Conservation (phyloP, 2,797 vertebrate genomes). For the Acridotheres tristis region DNA sequence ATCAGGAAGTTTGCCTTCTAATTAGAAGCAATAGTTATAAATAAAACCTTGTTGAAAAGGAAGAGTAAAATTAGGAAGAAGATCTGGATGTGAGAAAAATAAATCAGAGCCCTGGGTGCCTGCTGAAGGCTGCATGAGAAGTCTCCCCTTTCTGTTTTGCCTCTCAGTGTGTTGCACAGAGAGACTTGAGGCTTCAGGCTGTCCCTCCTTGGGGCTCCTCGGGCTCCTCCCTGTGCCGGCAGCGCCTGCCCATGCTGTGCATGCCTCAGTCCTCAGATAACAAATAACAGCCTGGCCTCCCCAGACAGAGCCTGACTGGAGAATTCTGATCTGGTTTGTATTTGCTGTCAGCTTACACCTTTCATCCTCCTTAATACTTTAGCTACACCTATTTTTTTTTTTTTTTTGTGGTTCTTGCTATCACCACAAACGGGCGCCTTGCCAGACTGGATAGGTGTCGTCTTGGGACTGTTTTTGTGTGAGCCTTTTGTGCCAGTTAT, state of each 20-base stretch:
- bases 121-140: neutral
- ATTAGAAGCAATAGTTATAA: constrained; percentile 52
- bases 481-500: constrained; percentile 16
- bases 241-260: neutral
- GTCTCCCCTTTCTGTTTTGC: neutral
- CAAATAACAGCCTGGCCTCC: neutral
- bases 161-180: accelerated
- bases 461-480: neutral
- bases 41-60: constrained; percentile 12
- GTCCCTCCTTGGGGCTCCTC: neutral
- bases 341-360: constrained; percentile 25
- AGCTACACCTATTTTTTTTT: constrained; percentile 17
- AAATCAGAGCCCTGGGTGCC: neutral
- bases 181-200: neutral
- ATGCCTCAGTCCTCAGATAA: neutral
- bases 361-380: constrained; percentile 47
- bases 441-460: neutral
- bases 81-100: neutral
- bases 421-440: neutral
- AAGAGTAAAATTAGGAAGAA: neutral
- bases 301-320: neutral
- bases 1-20: constrained; percentile 52
- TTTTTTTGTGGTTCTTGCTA: constrained; percentile 5
- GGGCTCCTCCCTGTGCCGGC: neutral
- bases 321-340: neutral